Base-by-base conservation (phyloP, 2,888 invertebrate species). In the Cephus sareptanus region DNA sequence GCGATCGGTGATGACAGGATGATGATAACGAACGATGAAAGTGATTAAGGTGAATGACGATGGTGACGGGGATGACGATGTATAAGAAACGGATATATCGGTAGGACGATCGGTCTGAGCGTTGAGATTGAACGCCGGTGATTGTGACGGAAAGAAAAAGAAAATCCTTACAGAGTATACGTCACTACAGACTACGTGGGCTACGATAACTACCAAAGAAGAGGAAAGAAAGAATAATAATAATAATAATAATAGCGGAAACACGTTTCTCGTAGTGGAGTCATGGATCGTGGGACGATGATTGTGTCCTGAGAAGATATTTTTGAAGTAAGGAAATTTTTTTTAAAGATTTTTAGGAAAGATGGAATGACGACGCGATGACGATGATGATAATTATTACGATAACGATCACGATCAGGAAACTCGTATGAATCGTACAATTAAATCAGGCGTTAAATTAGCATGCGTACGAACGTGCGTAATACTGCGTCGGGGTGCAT, bases 111-210 rank as follows among this genome's bases (percentile, higher is more conserved):
- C 40, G 40, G 40, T 80, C 79, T 79, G 79, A 82, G 75, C 4
- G 31, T 33, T 9, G 13, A 68, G 11, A 75, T 70, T 11, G 34
- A 31, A 23, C 34, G 33, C 74, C 35, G 74, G 74, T 33, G 34
- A n/a, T n/a, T 34, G 74, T 34, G 35, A 34, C 33, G 23, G 82
- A 83, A 83, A 81, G 80, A 79, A 83, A 82, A 81, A 83, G 83
- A 81, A 83, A 84, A 82, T 83, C 34, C 82, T 82, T 84, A 84
- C 81, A 82, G 81, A 81, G 79, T 82, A 85, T 82, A 85, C 81
- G 83, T 82, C 81, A 82, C 83, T 84, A 85, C 83, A 79, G 79
- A 79, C 82, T 84, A 85, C 80, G 76, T 79, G 78, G 79, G 79
- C 84, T 83, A 85, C 81, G 79, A 81, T 75, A 78, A 74, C 69